A percentile compares a stretch with the other conserved stretches of the same genome.
Conservation (phyloP, 2,113 vertebrate species). For the Hyla sarda region DNA sequence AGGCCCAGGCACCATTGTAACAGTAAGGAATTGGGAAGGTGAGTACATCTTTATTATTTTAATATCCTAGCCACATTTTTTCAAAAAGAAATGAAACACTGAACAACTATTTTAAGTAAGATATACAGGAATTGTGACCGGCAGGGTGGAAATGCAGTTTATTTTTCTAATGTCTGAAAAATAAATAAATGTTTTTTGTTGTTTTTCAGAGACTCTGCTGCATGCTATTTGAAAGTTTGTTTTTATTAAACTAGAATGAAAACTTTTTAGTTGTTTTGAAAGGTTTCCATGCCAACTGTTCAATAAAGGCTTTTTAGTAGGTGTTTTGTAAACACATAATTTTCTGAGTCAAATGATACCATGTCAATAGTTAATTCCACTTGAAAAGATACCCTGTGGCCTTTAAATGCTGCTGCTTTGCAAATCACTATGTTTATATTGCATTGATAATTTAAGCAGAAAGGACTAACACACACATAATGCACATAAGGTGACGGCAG, state of each 20-base stretch:
- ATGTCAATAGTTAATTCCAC: neutral
- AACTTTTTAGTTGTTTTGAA: neutral
- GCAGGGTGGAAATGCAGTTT: no score
- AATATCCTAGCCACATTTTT: no score
- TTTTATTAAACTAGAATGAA: neutral
- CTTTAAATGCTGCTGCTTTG: neutral
- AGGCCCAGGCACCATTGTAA: no score
- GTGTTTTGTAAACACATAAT: neutral
- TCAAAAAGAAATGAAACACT: no score
- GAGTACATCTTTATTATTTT: no score
- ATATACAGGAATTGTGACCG: no score
- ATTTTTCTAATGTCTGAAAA: no score
- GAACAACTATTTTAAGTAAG: no score
- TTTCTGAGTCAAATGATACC: neutral
- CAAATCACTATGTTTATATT: slow-evolving; percentile 25
- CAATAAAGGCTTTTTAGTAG: neutral
- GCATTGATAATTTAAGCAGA: neutral
- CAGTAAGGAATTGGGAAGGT: no score
- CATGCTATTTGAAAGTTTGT: no score
- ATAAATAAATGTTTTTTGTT: no score
- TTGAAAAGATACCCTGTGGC: neutral
- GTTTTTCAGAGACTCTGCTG: no score
- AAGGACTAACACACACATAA: neutral
- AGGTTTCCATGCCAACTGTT: neutral
- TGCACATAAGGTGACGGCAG: neutral